These are phyloP conservation scores for Dascillus cervinus DNA, from an alignment of 2,888 invertebrate species.

Conservation along the genomic window DNA sequence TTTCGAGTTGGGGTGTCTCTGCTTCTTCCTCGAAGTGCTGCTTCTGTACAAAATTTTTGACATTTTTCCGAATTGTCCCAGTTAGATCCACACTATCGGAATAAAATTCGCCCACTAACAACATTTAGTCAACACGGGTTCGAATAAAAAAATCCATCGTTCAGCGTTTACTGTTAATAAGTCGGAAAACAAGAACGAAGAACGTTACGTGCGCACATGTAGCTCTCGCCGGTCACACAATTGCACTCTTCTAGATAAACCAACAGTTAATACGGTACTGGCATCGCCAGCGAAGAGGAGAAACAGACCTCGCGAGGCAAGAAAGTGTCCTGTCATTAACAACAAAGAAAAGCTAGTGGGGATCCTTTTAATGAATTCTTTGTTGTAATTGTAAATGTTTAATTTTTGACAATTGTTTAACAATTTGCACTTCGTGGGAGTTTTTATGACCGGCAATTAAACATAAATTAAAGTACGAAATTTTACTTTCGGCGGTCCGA, in stretches of 20 bases:
- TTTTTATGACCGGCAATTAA: too few species aligned
- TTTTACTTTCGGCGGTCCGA: too few species aligned
- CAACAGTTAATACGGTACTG: constrained; percentile 33
- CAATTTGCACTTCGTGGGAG: too few species aligned
- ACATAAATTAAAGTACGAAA: too few species aligned
- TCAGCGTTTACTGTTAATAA: neutral
- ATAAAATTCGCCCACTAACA: too few species aligned
- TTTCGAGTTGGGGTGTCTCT: constrained; percentile 20
- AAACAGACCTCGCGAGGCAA: constrained; percentile 14
- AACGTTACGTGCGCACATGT: neutral
- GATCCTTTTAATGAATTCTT: constrained; percentile 5
- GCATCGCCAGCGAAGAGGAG: constrained; percentile 16
- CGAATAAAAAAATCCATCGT: too few species aligned
- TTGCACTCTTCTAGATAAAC: constrained; percentile 8
- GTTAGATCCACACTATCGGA: too few species aligned
- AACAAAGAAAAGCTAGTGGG: constrained; percentile 9
- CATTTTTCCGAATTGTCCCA: too few species aligned
- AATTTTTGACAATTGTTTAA: too few species aligned
- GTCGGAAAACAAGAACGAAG: neutral
- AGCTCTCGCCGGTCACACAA: constrained; percentile 3
- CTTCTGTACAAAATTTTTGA: constrained; percentile 23
- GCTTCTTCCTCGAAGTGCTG: constrained; percentile 22
- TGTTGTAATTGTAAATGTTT: constrained; percentile 7
- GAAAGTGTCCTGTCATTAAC: constrained; percentile 16
- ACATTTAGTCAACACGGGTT: neutral